Base-by-base conservation (phyloP, 2,113 vertebrate genomes). In the Nanorana parkeri region DNA sequence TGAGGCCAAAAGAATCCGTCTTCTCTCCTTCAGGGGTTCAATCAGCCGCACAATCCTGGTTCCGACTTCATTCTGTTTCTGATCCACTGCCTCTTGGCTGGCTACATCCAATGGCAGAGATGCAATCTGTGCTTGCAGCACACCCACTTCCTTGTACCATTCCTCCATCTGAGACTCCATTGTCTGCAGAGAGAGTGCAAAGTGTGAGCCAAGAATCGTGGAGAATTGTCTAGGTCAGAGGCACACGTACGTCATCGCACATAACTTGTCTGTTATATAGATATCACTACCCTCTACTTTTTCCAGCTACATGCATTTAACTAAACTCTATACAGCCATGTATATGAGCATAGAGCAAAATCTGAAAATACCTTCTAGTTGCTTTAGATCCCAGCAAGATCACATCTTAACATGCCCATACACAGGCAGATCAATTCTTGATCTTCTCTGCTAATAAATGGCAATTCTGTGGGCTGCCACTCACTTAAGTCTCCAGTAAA, bases 141-240 rank as follows among this genome's bases (percentile, higher is more conserved):
- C 93, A 17, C 96, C 95, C 68, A 94, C 96, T 89, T 97, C 96
- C 78, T 93, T 90, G 86, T 93, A 97, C 95, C 96, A 97, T 83
- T 94, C 93, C 86, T 98, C 95, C 92, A 97, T 94, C 87, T 97
- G 96, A 0, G 87, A 88, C 90, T 98, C 96, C 96, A 98, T 95
- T 3, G 89, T 93, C 96, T 98, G 90, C 5, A 28, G 65, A 17
- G 28, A 74, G 29, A 11, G 72, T 74, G 51, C n/a, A 64, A 64
- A 29, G 24, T 60, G 29, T 71, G 55, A 64, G 24, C 56, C 4
- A 26, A 28, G 26, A 21, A 65, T 29, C 63, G 28, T 1, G 24
- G 17, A 16, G 32, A 56, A 2, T 56, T 60, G 8, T 75, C 56
- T 61, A 29, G 15, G 29, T 56, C 52, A n/a, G 7, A 6, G 41